Evolutionary conservation across 2,797 vertebrate species (phyloP), one percentile per base, ranked within the genome.

Genomic region (Tapirus indicus): DNA sequence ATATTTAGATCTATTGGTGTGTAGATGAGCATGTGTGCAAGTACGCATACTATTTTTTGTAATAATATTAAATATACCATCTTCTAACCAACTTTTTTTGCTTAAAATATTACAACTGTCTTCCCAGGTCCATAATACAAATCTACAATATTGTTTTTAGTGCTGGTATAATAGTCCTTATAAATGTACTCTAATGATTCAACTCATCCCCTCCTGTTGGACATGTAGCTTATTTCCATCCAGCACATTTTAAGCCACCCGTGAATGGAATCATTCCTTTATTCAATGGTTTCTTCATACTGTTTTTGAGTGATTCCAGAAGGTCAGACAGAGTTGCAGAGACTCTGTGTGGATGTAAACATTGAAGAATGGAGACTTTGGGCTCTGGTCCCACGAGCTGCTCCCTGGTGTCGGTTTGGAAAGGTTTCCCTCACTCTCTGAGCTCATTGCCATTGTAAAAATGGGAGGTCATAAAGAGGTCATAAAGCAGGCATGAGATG

Each of bases 401-500:
- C 35, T 25, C 58, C 71, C 44, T 3, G 1, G n/a, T 49, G 23
- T 47, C 38, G 11, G 41, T 25, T 21, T 7, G 58, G 72, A n/a
- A 47, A 35, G n/a, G 35, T 38, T 35, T 27, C 56, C 52, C 32
- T 38, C 38, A 2, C 44, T n/a, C 35, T 69, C 16, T 29, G 72
- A 89, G 49, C 17, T 86, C 82, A 49, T 3, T 13, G 72, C 23
- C 27, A 1, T 6, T 38, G 29, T 35, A 52, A 64, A 78, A 66
- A 35, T 23, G 7, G 18, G 68, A 86, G 85, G 97, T 96, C 95
- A 86, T 8, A 17, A 20, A 9, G 49, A 88, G 95, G 97, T 96
- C 88, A 78, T 2, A 38, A 38, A 38, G 7, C 75, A 85, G 69
- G 60, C 49, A 44, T 1, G 29, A 25, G 92, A 56, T 32, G 62